A percentile compares a stretch with the other conserved stretches of the same genome.
phyloP scores from a whole-genome alignment of 2,113 vertebrate genomes.

The Periophthalmodon schlosseri region DNA sequence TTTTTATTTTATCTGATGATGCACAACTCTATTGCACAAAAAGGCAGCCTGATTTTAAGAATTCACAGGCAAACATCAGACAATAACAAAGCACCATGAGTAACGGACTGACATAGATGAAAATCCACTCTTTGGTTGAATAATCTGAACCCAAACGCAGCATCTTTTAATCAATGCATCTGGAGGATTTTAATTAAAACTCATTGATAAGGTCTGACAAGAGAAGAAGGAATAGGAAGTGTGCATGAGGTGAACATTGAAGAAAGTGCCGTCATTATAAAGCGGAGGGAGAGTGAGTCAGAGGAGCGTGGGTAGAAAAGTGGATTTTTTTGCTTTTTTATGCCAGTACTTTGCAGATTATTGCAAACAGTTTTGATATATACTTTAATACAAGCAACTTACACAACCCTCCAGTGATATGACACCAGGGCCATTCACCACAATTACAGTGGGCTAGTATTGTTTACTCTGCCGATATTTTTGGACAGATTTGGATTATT shows the following conservation, averaged over 20 bases:
- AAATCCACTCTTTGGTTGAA: not conserved
- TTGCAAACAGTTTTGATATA: not conserved
- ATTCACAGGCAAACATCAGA: slow-evolving; percentile 4
- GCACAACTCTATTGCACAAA: slow-evolving; percentile 16
- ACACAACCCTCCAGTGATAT: too few species aligned
- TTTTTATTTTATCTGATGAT: slow-evolving; percentile 11
- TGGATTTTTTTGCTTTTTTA: not conserved
- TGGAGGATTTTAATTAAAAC: slow-evolving; percentile 1
- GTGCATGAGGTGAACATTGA: not conserved
- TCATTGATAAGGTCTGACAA: not conserved
- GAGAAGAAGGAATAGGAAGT: not conserved
- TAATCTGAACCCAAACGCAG: not conserved
- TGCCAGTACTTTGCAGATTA: not conserved
- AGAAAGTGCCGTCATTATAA: not conserved
- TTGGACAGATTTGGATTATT: too few species aligned
- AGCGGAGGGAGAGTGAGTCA: slow-evolving; percentile 25
- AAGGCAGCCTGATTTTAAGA: slow-evolving; percentile 13
- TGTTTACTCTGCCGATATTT: too few species aligned
- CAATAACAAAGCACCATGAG: not conserved
- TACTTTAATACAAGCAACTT: too few species aligned
- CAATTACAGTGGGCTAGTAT: too few species aligned
- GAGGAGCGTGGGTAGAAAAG: slow-evolving; percentile 9
- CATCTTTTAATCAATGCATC: not conserved
- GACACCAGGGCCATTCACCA: too few species aligned
- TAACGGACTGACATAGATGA: slow-evolving; percentile 11